A percentile compares a stretch with the other conserved stretches of the same genome.
phyloP scores from a whole-genome alignment of 2,797 vertebrate species.

The Rhabdomys pumilio region DNA sequence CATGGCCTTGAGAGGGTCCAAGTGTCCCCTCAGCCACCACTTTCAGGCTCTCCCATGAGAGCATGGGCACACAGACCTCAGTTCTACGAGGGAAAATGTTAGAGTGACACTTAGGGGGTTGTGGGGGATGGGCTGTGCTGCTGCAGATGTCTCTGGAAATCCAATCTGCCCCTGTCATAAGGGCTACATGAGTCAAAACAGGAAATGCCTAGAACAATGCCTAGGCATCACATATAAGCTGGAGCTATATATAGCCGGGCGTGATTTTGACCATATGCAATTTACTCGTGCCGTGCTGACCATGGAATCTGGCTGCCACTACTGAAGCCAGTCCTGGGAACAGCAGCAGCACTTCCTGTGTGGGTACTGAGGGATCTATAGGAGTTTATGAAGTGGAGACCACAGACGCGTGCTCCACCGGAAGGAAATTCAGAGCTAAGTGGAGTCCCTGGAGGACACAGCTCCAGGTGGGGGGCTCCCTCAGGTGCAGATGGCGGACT shows the following conservation, averaged over 20 bases:
- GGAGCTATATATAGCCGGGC: slow-evolving; percentile 2
- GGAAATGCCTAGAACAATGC: slow-evolving; percentile 46
- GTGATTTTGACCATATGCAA: slow-evolving; percentile 55
- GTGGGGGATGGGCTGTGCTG: neutral
- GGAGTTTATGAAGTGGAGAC: slow-evolving; percentile 3
- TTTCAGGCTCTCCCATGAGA: neutral
- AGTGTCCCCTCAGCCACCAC: neutral
- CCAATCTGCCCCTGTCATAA: neutral
- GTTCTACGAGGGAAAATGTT: neutral
- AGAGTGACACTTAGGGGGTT: neutral
- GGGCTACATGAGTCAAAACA: slow-evolving; percentile 44
- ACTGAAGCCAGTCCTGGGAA: neutral
- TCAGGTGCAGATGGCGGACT: neutral
- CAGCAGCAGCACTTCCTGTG: neutral
- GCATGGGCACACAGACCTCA: neutral
- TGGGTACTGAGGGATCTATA: slow-evolving; percentile 46
- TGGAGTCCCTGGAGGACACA: neutral
- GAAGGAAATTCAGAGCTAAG: neutral
- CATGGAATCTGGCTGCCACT: neutral
- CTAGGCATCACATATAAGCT: slow-evolving; percentile 20
- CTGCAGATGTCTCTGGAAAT: slow-evolving; percentile 59
- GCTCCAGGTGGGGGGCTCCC: neutral
- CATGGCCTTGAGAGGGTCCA: neutral
- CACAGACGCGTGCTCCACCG: neutral
- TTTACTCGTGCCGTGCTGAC: slow-evolving; percentile 24